Evolutionary conservation across 2,797 vertebrate species (phyloP), one percentile per base, ranked within the genome.

Genomic region (Hybognathus amarus): DNA sequence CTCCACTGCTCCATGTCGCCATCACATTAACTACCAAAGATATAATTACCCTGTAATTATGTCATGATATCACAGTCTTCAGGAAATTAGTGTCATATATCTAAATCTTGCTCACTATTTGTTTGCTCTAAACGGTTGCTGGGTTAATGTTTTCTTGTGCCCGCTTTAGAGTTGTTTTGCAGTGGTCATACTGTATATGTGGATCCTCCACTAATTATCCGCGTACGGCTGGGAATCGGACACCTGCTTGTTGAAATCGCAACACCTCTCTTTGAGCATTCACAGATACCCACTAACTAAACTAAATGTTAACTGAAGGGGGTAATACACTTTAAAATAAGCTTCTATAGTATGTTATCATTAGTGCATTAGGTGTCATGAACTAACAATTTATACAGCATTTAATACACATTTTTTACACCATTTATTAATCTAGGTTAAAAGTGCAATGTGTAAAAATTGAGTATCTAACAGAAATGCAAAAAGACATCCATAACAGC

Each of bases 111-210:
- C 38, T 2, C 47, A 33, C 45, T 22, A 36, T 10, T 22, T 0
- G 20, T 18, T 18, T 38, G 33, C 20, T 73, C 40, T 76, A 30
- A 77, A 33, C 3, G 27, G 27, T 24, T 64, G 17, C 33, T 64
- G 61, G 59, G 73, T 81, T 71, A 59, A 71, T 81, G 78, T 69
- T 77, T 80, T 59, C 36, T 59, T 66, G 67, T 0, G 1, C 10
- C 9, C 1, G 3, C n/a, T 33, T 36, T 12, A 64, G 66, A 27
- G 40, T 69, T 7, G 63, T 85, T 75, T 77, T 36, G 45, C 33
- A 68, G 36, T 59, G n/a, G 38, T n/a, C 24, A 50, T 38, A 15
- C 12, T 47, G 45, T 47, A 36, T 27, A 61, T 42, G 20, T 63
- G 17, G 18, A 66, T 75, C 24, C 12, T 69, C 30, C 27, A 2